Evolutionary conservation across 2,888 invertebrate species (phyloP), one percentile per base, ranked within the genome.

Genomic region (Pterostichus madidus): DNA sequence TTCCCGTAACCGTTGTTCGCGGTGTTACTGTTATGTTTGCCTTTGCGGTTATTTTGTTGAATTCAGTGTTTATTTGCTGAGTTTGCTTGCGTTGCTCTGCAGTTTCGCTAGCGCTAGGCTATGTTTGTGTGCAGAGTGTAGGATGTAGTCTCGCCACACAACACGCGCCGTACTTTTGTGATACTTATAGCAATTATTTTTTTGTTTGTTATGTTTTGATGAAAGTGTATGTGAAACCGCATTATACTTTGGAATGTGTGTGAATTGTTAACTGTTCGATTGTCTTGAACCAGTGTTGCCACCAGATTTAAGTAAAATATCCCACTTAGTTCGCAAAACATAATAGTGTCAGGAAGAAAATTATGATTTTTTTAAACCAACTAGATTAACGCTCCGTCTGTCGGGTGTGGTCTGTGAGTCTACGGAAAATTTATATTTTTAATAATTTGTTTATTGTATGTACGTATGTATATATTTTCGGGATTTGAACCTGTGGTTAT

Each of bases 31-130:
- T 52, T 52, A 31, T 75, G 75, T 75, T 80, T 68, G 71, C 35
- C 52, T 71, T 73, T 80, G 75, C 80, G 79, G 64, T 79, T 79
- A 64, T 79, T 80, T 71, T 71, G 71, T 71, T 71, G 52, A 68
- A 73, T 80, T 80, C 53, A 39, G 32, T 71, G 80, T 80, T 80
- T 71, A 80, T 64, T 64, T 80, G 79, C 79, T 64, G 79, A 80
- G 49, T 68, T 24, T 80, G 78, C 77, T 32, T 13, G n/a, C 11
- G 61, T 11, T 61, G 8, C 3, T 11, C 35, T 13, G 52, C 13
- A n/a, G 49, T 10, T 49, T 5, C 5, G 13, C 11, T n/a, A 49
- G 13, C 35, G 3, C 39, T 39, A 5, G 7, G 39, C 39, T 64
- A 31, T 64, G 64, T 64, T 64, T 64, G 35, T 32, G 24, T 15